Base-by-base conservation (phyloP, 2,888 invertebrate species). In the Callimorpha dominula region DNA sequence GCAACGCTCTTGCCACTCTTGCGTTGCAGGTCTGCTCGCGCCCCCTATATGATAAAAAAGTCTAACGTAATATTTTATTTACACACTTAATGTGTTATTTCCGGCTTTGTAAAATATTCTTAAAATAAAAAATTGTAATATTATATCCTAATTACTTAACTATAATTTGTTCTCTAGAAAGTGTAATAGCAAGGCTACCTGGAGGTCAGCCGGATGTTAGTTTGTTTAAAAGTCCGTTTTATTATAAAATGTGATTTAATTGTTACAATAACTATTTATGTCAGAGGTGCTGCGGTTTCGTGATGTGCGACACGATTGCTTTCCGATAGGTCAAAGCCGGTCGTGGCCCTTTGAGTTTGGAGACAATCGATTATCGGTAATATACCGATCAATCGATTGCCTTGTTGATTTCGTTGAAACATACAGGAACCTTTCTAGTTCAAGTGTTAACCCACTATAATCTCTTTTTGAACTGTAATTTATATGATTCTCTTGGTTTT, bases 181-280 rank as follows among this genome's bases (percentile, higher is more conserved):
- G 94, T 92, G 85, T 83, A 70, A 81, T 77, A 80, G 78, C 93
- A 93, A 94, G 94, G 94, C 86, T 89, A 84, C 52, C 17, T 87
- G 89, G 89, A 94, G 93, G 94, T 90, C 91, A 90, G 86, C 93
- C 93, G 92, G 93, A 93, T 91, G 88, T 87, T 77, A 81, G 81
- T 64, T 73, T 75, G 73, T 78, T 78, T 70, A 73, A 60, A 79
- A 73, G 75, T 74, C 62, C 85, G 80, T 74, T 76, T 75, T 78
- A 81, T 82, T 77, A 81, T 79, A 78, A 79, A 78, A 75, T 76
- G 72, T 78, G 77, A 79, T 76, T 80, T 79, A 81, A 81, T 77
- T 77, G 74, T 83, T 75, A 62, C 69, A 70, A 69, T 66, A 65
- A 75, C 49, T 60, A 63, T 50, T 76, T 75, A 76, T 73, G 72